Base-by-base conservation (phyloP, 2,113 vertebrate genomes). In the Cavia aperea region DNA sequence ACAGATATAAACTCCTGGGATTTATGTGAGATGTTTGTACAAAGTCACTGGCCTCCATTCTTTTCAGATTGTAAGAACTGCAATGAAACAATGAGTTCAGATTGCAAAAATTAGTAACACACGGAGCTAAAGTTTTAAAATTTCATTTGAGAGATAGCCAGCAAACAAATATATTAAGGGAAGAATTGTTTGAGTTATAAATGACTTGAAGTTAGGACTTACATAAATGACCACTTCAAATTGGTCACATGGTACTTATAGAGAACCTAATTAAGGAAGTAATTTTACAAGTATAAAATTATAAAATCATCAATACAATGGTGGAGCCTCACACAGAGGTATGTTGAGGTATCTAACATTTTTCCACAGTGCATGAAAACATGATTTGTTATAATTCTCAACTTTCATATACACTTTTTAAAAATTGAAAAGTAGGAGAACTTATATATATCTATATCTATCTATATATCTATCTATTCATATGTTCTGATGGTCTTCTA, bases 151-250 rank as follows among this genome's bases (percentile, higher is more conserved):
- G 56, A 89, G 39, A 73, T 83, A 94, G 70, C 62, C 72, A 92
- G 93, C 82, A 96, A 95, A 92, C 78, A 94, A 93, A 92, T 58
- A 60, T 54, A 90, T 95, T 95, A 89, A 90, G 46, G 54, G 29
- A 93, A 94, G 75, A 91, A 72, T 49, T 82, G 33, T 86, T 93
- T 93, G 63, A 95, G 36, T 93, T 89, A 90, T 68, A 63, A 43
- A 73, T 79, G 49, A 79, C 77, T 91, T 84, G 66, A 89, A 94
- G 87, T 21, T 73, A 89, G 81, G 70, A 83, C 54, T 82, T 88
- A 81, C 29, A 54, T 83, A 94, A 90, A n/a, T 81, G 79, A 54
- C 23, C 46, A 29, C 24, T 31, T 92, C 75, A 78, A 13, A n/a
- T 11, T 81, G 81, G 68, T 43, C 18, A 60, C 39, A 81, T 73